Evolutionary conservation across 64 coral and sea anemone genomes (phyloP), one percentile per base, ranked within the genome.

Genomic region (Anthopleura sola): DNA sequence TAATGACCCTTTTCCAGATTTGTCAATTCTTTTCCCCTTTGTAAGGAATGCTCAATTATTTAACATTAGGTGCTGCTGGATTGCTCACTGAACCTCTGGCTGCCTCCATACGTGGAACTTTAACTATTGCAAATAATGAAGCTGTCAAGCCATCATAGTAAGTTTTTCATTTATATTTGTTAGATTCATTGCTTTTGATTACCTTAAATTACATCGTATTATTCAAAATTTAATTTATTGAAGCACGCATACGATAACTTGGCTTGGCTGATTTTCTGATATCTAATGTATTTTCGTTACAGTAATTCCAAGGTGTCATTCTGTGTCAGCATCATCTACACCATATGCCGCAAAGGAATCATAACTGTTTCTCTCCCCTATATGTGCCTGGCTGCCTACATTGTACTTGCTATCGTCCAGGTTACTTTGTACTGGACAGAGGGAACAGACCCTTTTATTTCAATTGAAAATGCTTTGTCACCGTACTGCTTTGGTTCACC

Each of bases 71-170:
- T 33, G 82, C 82, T 83, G 82, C 49, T 83, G 82, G 49, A 49
- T 49, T 83, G 10, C 82, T 83, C 23, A 49, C 55, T 83, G 49
- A 83, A 31, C 82, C 82, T 56, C 3, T 83, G 18, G 82, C 51
- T 36, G 82, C 82, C 0, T 50, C 55, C 18, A 60, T 83, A 56
- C 44, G 55, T 48, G 82, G 82, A 83, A 48, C 82, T 83, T 21
- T 55, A 57, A 37, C 24, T 44, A 37, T 83, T 37, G 55, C 50
- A 56, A 56, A 53, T 36, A 53, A 83, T 83, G n/a, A 83, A 83
- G 82, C 82, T 28, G 32, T 83, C 14, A 83, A 83, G 47, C 82
- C 82, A 53, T 83, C 82, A 54, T 83, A 47, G 82, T 83, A 83
- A 83, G 82, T 83, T 36, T n/a, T 24, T 23, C 36, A 6, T 82